phyloP scores from a whole-genome alignment of 2,797 vertebrate species.

The Tapirus indicus region DNA sequence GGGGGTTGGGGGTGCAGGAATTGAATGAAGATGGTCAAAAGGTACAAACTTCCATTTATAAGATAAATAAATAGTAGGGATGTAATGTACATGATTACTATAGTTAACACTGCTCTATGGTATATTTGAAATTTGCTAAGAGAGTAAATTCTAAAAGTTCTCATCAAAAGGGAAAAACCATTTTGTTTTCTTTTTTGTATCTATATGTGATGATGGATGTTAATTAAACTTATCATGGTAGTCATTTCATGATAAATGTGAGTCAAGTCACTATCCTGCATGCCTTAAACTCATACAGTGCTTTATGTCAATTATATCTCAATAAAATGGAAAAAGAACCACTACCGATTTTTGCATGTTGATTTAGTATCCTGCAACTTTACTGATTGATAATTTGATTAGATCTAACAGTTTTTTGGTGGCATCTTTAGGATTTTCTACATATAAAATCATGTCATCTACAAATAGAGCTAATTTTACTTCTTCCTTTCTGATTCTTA shows the following conservation, averaged over 20 bases:
- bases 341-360: neutral
- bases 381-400: neutral
- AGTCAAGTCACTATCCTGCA: too few relatives aligned
- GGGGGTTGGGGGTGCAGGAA: neutral
- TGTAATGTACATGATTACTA: neutral
- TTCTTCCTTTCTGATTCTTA: too few relatives aligned
- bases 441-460: neutral
- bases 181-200: neutral
- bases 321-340: too few relatives aligned
- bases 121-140: neutral
- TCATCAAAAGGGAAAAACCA: neutral
- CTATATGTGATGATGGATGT: neutral
- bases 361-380: neutral
- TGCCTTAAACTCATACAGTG: too few relatives aligned
- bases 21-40: neutral
- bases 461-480: neutral
- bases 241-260: too few relatives aligned
- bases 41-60: neutral
- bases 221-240: too few relatives aligned
- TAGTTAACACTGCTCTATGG: neutral
- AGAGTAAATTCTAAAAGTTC: neutral
- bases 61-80: neutral
- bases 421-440: neutral
- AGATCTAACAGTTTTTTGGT: neutral
- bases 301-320: too few relatives aligned